These are phyloP conservation scores for Reinhardtius hippoglossoides DNA, from an alignment of 2,113 vertebrate species.

Conservation along the genomic window DNA sequence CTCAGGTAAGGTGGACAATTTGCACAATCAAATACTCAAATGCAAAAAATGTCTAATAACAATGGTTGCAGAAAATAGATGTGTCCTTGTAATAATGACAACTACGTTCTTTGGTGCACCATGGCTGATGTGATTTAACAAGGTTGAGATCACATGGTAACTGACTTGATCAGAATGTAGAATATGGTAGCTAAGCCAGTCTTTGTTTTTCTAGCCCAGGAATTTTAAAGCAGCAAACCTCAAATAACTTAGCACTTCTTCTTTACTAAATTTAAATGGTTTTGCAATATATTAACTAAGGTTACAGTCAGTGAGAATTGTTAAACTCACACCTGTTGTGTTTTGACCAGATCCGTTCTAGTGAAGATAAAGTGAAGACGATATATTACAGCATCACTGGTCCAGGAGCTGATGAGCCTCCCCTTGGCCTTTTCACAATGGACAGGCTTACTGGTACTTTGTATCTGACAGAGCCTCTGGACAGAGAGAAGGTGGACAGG, in stretches of 20 bases:
- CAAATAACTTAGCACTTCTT: background rate
- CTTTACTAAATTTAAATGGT: background rate
- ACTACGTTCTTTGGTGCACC: no score
- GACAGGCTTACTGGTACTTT: constrained; percentile 41
- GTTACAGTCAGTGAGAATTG: background rate
- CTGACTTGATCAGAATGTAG: background rate
- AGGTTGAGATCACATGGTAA: background rate
- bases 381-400: constrained; percentile 77
- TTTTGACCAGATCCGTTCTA: constrained; percentile 75
- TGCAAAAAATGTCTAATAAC: background rate
- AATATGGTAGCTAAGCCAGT: background rate
- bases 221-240: background rate
- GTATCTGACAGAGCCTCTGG: constrained; percentile 69
- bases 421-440: constrained; percentile 66
- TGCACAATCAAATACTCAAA: no score
- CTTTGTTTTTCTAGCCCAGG: background rate
- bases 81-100: background rate
- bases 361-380: background rate
- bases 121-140: background rate
- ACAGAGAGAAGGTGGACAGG: constrained; percentile 56
- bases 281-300: background rate
- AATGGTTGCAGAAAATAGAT: background rate
- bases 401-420: constrained; percentile 69
- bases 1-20: constrained; percentile 56
- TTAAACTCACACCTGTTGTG: background rate